Evolutionary conservation across 1,140 invertebrate species (phyloP).

Genomic region (Magallana gigas): DNA sequence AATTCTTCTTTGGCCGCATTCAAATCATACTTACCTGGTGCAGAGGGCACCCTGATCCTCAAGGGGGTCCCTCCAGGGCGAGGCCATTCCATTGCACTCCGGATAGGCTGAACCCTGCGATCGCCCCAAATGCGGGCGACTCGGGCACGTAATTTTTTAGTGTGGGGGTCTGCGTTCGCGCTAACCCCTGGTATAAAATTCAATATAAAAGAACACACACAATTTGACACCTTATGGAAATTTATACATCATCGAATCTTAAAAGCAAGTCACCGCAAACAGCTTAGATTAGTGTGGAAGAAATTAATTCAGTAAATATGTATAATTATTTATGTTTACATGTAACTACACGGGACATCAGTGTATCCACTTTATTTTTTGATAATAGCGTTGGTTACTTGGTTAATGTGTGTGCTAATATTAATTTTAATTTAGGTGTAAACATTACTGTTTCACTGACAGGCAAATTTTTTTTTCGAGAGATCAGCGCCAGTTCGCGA

Average conservation of each 20-base stretch:
- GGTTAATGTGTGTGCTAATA: too few relatives aligned
- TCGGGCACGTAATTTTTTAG: slow-evolving; percentile 66
- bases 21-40: slow-evolving; percentile 78
- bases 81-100: slow-evolving; percentile 86
- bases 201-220: too few relatives aligned
- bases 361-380: too few relatives aligned
- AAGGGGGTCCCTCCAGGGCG: slow-evolving; percentile 84
- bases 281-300: slow-evolving; percentile 63
- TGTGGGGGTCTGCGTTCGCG: slow-evolving; percentile 66
- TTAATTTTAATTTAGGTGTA: too few relatives aligned
- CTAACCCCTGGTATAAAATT: slow-evolving; percentile 49
- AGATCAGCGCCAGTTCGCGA: background rate
- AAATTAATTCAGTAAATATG: background rate
- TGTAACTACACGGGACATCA: too few relatives aligned
- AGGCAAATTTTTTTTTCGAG: too few relatives aligned
- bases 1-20: background rate
- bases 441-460: too few relatives aligned
- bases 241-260: too few relatives aligned
- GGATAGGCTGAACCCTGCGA: slow-evolving; percentile 86
- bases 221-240: too few relatives aligned
- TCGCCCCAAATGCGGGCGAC: slow-evolving; percentile 79
- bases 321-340: too few relatives aligned
- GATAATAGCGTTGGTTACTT: too few relatives aligned
- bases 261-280: slow-evolving; percentile 40
- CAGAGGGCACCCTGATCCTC: slow-evolving; percentile 83